A percentile compares a stretch with the other conserved stretches of the same genome.
Conservation (phyloP, 1,140 invertebrate genomes). For the Melitaea cinxia region DNA sequence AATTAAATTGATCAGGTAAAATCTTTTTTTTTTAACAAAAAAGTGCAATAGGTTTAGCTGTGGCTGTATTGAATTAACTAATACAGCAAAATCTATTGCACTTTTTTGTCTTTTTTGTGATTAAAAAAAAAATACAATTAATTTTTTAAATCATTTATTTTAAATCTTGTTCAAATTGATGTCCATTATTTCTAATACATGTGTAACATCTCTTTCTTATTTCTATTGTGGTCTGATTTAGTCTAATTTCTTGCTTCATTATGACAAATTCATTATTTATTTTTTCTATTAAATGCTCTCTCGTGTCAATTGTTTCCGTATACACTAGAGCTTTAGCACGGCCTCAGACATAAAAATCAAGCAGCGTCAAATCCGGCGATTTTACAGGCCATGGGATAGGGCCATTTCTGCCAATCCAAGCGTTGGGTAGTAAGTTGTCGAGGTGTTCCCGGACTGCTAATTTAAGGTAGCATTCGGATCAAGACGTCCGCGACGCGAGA, state of each 20-base stretch:
- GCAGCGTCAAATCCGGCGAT: slow-evolving; percentile 13
- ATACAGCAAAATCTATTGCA: too few relatives aligned
- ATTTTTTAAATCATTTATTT: background rate
- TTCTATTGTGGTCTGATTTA: background rate
- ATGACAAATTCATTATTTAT: background rate
- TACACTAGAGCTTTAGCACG: slow-evolving; percentile 7
- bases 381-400: slow-evolving; percentile 13
- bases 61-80: too few relatives aligned
- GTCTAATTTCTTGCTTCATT: background rate
- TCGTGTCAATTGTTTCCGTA: background rate
- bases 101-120: too few relatives aligned
- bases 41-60: too few relatives aligned
- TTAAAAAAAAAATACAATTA: too few relatives aligned
- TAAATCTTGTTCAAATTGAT: background rate
- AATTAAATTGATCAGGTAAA: too few relatives aligned
- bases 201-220: background rate
- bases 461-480: too few relatives aligned
- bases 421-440: background rate
- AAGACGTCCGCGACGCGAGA: too few relatives aligned
- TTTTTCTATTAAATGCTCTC: background rate
- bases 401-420: background rate
- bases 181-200: background rate
- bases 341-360: slow-evolving; percentile 15
- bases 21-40: too few relatives aligned
- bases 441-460: background rate